phyloP scores from a whole-genome alignment of 35 echinoderm and acorn worm genomes.

The Apostichopus parvimensis region DNA sequence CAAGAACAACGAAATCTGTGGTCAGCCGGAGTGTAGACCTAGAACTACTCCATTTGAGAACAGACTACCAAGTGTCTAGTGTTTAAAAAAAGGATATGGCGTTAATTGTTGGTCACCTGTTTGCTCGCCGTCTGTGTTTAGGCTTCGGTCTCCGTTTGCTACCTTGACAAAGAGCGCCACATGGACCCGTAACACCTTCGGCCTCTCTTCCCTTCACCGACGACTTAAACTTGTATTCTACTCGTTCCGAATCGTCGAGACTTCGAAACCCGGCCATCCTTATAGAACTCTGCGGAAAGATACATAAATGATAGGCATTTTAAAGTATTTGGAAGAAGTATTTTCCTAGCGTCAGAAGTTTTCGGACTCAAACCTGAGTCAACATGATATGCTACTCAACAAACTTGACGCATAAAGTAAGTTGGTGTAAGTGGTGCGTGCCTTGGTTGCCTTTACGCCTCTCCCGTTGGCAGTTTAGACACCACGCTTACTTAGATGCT shows the following conservation, averaged over 20 bases:
- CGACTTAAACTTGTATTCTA: conserved; percentile 78
- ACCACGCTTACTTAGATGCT: no score
- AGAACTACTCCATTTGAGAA: background rate
- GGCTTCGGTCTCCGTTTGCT: conserved; percentile 82
- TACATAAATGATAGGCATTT: background rate
- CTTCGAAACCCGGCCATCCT: conserved; percentile 82
- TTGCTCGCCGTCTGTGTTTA: conserved; percentile 68
- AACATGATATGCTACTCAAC: no score
- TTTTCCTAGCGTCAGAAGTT: no score
- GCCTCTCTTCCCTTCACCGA: conserved; percentile 90
- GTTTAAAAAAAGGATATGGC: no score
- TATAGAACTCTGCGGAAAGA: conserved; percentile 60
- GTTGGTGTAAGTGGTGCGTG: no score
- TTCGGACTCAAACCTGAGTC: no score
- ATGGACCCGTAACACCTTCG: conserved; percentile 70
- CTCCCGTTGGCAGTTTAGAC: no score
- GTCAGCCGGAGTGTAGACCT: background rate
- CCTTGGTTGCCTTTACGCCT: no score
- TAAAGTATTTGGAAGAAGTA: no score
- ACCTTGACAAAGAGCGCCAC: conserved; percentile 77
- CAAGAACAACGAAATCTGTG: no score
- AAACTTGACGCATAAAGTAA: no score
- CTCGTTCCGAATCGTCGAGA: conserved; percentile 82
- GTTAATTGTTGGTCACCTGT: conserved; percentile 48
- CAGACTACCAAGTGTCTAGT: no score